These are phyloP conservation scores for Hippocampus mohnikei DNA, from an alignment of 2,113 vertebrate genomes.

Conservation along the genomic window DNA sequence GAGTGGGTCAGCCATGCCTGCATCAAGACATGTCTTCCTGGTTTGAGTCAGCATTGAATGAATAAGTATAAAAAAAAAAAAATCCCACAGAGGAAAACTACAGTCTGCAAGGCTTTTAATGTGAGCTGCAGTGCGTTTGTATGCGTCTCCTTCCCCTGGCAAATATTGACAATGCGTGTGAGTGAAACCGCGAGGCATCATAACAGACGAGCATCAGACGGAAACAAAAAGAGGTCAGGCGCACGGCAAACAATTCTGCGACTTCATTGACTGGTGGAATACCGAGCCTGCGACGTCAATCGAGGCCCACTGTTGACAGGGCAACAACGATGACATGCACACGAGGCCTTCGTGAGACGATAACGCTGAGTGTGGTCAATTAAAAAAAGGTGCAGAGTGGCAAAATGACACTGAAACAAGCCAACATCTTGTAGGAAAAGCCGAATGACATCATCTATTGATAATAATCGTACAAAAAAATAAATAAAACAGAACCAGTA, in stretches of 20 bases:
- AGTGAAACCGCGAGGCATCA: constrained; percentile 45
- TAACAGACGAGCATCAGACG: constrained; percentile 30
- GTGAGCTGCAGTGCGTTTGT: constrained; percentile 22
- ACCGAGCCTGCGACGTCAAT: background rate
- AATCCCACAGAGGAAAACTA: constrained; percentile 36
- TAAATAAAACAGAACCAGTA: background rate
- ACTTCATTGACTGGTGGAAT: constrained; percentile 15
- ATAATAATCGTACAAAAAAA: background rate
- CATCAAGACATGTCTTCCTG: constrained; percentile 53
- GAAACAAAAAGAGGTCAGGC: constrained; percentile 64
- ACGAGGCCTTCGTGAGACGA: constrained; percentile 1
- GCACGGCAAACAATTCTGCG: constrained; percentile 21
- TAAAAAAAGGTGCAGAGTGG: constrained; percentile 19
- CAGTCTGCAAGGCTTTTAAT: constrained; percentile 33
- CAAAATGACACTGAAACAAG: background rate
- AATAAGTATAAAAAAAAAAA: constrained; percentile 39
- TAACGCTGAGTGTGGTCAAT: constrained; percentile 21
- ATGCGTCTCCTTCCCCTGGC: constrained; percentile 20
- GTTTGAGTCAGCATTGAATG: constrained; percentile 53
- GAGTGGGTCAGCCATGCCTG: constrained; percentile 1
- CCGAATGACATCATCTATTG: background rate
- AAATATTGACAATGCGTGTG: constrained; percentile 47
- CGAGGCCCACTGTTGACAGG: constrained; percentile 25
- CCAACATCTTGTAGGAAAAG: background rate
- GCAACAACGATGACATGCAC: constrained; percentile 22